Evolutionary conservation across 2,113 vertebrate species (phyloP).

Genomic region (Madoqua kirkii): DNA sequence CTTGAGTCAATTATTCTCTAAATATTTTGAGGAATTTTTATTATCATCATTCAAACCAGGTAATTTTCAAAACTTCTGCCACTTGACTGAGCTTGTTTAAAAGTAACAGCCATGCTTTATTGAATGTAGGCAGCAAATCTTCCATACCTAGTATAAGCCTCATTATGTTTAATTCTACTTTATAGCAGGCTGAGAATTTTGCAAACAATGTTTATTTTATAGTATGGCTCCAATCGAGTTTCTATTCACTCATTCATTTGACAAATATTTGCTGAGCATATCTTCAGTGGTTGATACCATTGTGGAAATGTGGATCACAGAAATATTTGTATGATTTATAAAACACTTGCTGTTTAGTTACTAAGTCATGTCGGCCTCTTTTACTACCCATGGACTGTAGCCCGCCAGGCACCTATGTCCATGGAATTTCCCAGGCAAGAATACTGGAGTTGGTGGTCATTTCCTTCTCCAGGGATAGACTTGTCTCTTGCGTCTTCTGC

Average conservation of each 20-base stretch:
- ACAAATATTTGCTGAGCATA: background rate
- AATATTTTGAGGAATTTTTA: conserved; percentile 27
- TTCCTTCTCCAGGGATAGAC: background rate
- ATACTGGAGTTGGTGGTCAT: background rate
- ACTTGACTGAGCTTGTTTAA: conserved; percentile 14
- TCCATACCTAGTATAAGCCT: background rate
- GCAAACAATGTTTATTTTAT: conserved; percentile 36
- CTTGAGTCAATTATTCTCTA: background rate
- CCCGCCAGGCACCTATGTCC: background rate
- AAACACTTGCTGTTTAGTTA: background rate
- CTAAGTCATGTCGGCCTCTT: background rate
- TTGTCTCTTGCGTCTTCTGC: background rate
- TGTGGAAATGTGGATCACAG: background rate
- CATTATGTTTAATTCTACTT: background rate
- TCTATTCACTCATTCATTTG: background rate
- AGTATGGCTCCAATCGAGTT: background rate
- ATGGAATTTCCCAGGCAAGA: background rate
- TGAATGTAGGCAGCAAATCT: background rate
- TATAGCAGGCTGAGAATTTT: background rate
- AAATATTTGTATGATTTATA: background rate
- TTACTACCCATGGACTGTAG: background rate
- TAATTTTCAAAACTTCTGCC: background rate
- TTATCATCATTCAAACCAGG: background rate
- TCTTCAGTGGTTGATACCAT: background rate
- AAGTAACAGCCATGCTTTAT: background rate